Percentiles rank a stretch among this genome's conserved stretches.
Conservation (phyloP, 1,140 invertebrate species). For the Lanistes nyassanus region DNA sequence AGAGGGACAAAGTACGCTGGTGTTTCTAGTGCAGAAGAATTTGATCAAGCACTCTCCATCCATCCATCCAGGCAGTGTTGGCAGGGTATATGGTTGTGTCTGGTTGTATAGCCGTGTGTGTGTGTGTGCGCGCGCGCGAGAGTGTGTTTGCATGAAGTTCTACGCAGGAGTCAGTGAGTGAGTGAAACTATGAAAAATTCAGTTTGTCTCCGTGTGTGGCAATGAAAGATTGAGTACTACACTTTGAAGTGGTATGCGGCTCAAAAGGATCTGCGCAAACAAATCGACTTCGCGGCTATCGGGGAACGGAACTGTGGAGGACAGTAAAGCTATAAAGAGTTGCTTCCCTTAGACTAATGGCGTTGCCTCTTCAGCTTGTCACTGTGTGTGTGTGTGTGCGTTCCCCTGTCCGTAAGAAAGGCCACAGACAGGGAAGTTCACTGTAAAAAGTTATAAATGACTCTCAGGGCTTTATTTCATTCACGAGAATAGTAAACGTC, state of each 20-base stretch:
- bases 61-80: background rate
- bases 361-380: background rate
- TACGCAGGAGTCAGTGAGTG: background rate
- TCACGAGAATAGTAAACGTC: too few relatives aligned
- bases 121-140: conserved; percentile 23
- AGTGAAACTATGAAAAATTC: background rate
- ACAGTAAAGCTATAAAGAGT: background rate
- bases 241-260: background rate
- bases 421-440: background rate
- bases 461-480: too few relatives aligned
- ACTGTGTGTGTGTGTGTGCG: conserved; percentile 10
- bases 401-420: too few relatives aligned
- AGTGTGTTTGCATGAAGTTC: conserved; percentile 17
- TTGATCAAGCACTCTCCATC: background rate
- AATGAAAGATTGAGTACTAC: background rate
- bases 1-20: conserved; percentile 4
- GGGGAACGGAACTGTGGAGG: background rate
- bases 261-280: background rate
- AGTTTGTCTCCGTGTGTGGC: background rate
- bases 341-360: background rate
- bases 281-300: background rate
- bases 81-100: conserved; percentile 1
- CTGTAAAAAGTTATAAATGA: too few relatives aligned
- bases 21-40: too few relatives aligned
- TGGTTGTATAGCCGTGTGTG: background rate